These are phyloP conservation scores for Girardinichthys multiradiatus DNA, from an alignment of 2,113 vertebrate species.

Conservation along the genomic window DNA sequence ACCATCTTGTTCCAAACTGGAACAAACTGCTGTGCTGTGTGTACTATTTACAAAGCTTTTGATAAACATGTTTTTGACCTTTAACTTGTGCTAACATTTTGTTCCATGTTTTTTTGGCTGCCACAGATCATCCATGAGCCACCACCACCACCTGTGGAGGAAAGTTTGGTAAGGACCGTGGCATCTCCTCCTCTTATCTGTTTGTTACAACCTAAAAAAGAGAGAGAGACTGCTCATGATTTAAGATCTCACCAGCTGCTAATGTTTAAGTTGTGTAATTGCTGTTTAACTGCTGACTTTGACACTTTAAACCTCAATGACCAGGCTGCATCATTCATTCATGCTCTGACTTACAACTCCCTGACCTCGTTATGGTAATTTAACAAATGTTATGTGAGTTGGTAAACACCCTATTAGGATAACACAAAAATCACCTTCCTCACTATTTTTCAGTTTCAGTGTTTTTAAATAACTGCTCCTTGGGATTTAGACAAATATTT, in stretches of 20 bases:
- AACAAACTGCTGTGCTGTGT: slow-evolving; percentile 43
- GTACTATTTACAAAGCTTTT: slow-evolving; percentile 21
- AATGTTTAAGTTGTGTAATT: slow-evolving; percentile 41
- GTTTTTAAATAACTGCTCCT: slow-evolving; percentile 8
- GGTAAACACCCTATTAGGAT: slow-evolving; percentile 39
- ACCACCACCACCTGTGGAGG: slow-evolving; percentile 76
- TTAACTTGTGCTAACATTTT: slow-evolving; percentile 14
- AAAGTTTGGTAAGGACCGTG: slow-evolving; percentile 79
- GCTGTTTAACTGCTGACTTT: slow-evolving; percentile 22
- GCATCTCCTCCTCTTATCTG: not conserved
- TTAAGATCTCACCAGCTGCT: slow-evolving; percentile 32
- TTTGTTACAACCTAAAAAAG: slow-evolving; percentile 18
- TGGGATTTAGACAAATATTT: not conserved
- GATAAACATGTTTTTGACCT: slow-evolving; percentile 23
- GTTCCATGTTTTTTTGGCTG: slow-evolving; percentile 9
- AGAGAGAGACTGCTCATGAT: slow-evolving; percentile 18
- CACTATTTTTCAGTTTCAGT: slow-evolving; percentile 2
- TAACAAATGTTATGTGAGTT: slow-evolving; percentile 11
- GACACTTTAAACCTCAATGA: slow-evolving; percentile 38
- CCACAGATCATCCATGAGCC: slow-evolving; percentile 82
- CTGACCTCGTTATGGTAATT: slow-evolving; percentile 18
- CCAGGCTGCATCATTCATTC: slow-evolving; percentile 19
- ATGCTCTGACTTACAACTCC: slow-evolving; percentile 11
- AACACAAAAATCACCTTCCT: slow-evolving; percentile 27
- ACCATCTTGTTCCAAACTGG: slow-evolving; percentile 50